A percentile compares a stretch with the other conserved stretches of the same genome.
These are phyloP conservation scores for Steatornis caripensis DNA, from an alignment of 2,113 vertebrate genomes.

Conservation along the genomic window DNA sequence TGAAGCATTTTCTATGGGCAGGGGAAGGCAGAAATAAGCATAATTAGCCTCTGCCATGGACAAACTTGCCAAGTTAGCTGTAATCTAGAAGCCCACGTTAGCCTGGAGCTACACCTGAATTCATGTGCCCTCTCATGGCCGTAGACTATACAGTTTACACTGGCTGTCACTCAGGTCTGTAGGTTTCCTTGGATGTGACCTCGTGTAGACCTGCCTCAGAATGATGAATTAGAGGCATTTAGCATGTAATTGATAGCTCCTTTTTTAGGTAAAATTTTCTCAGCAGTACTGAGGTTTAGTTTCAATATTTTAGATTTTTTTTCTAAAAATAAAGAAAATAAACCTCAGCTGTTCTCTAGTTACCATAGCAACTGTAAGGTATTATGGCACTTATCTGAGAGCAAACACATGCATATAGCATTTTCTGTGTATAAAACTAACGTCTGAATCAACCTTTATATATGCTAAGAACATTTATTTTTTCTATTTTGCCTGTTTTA, in stretches of 20 bases:
- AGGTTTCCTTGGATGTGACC: rapidly evolving
- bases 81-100: neutral
- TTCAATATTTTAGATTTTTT: neutral
- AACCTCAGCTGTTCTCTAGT: slow-evolving; percentile 29
- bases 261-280: neutral
- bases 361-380: slow-evolving; percentile 59
- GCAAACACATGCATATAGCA: neutral
- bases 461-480: too few species aligned
- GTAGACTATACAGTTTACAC: neutral
- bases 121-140: neutral
- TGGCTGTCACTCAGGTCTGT: neutral
- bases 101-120: neutral
- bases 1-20: neutral
- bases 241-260: neutral
- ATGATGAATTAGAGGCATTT: neutral
- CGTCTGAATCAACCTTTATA: neutral
- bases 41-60: neutral
- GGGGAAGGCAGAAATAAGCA: neutral
- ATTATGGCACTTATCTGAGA: neutral
- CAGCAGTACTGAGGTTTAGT: neutral
- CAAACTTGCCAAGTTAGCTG: neutral
- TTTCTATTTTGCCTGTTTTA: neutral
- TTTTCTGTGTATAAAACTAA: neutral
- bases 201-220: neutral
- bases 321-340: slow-evolving; percentile 32